Evolutionary conservation across 2,113 vertebrate genomes (phyloP).

Genomic region (Vireo altiloquus): DNA sequence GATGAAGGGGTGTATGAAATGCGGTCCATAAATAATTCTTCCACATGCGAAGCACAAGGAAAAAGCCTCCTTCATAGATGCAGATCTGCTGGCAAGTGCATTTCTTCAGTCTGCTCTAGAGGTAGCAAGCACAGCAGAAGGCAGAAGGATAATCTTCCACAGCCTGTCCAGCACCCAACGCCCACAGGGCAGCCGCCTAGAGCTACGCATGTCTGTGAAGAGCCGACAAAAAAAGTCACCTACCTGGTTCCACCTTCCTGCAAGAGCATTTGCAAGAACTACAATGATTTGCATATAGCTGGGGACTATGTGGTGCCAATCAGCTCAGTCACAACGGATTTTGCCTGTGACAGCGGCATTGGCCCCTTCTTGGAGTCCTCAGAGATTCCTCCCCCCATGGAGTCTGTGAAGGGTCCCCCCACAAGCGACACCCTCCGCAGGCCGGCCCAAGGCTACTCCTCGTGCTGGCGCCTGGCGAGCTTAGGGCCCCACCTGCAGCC

Average conservation of each 20-base stretch:
- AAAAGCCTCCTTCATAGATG: constrained; percentile 63
- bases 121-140: constrained; percentile 42
- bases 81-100: constrained; percentile 46
- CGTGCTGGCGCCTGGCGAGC: constrained; percentile 81
- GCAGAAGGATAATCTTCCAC: constrained; percentile 43
- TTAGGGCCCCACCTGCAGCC: constrained; percentile 81
- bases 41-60: constrained; percentile 39
- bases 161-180: neutral
- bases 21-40: constrained; percentile 50
- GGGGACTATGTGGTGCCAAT: constrained; percentile 91
- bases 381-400: constrained; percentile 81
- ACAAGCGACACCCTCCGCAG: neutral
- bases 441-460: constrained; percentile 71
- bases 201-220: constrained; percentile 65
- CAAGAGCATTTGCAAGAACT: constrained; percentile 93
- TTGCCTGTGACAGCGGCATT: constrained; percentile 68
- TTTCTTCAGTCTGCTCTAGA: constrained; percentile 59
- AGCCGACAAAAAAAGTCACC: constrained; percentile 69
- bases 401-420: constrained; percentile 57
- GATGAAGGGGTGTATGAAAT: constrained; percentile 59
- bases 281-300: constrained; percentile 91
- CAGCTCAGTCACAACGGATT: constrained; percentile 72
- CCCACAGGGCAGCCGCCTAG: constrained; percentile 65
- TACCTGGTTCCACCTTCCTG: constrained; percentile 91
- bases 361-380: constrained; percentile 89